Evolutionary conservation across 2,797 vertebrate species (phyloP).

Genomic region (Neosalanx taihuensis): DNA sequence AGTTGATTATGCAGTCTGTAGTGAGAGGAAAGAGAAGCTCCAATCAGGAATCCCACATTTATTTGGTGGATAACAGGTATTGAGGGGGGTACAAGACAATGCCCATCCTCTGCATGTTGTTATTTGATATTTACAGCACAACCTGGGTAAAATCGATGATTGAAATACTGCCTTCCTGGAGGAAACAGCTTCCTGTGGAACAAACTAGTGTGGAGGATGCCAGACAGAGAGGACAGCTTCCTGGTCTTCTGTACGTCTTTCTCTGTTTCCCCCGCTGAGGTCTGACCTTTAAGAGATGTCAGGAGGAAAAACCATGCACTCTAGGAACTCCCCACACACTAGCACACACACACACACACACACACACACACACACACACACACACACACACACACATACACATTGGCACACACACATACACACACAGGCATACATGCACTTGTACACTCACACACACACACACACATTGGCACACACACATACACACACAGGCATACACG

Average conservation of each 20-base stretch:
- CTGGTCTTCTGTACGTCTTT: conserved; percentile 44
- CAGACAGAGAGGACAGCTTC: conserved; percentile 45
- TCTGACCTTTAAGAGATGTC: conserved; percentile 69
- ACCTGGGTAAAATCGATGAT: conserved; percentile 58
- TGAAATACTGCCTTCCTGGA: conserved; percentile 57
- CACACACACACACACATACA: neutral
- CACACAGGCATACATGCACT: conserved; percentile 15
- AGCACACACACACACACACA: neutral
- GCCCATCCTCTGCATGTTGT: conserved; percentile 39
- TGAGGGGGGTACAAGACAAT: conserved; percentile 24
- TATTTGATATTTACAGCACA: conserved; percentile 66
- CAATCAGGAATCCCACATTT: no score
- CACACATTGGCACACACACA: conserved; percentile 28
- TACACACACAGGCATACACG: neutral
- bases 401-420: neutral
- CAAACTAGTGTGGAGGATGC: conserved; percentile 45
- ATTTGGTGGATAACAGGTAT: conserved; percentile 23
- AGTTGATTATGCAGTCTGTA: neutral
- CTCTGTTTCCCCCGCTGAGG: conserved; percentile 44
- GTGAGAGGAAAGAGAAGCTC: no score
- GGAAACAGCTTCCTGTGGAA: conserved; percentile 45
- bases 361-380: no score
- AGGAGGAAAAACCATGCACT: conserved; percentile 35
- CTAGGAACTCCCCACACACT: conserved; percentile 12
- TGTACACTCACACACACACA: conserved; percentile 8